Evolutionary conservation across 2,888 invertebrate species (phyloP), one percentile per base, ranked within the genome.

Genomic region (Dioctria linearis): DNA sequence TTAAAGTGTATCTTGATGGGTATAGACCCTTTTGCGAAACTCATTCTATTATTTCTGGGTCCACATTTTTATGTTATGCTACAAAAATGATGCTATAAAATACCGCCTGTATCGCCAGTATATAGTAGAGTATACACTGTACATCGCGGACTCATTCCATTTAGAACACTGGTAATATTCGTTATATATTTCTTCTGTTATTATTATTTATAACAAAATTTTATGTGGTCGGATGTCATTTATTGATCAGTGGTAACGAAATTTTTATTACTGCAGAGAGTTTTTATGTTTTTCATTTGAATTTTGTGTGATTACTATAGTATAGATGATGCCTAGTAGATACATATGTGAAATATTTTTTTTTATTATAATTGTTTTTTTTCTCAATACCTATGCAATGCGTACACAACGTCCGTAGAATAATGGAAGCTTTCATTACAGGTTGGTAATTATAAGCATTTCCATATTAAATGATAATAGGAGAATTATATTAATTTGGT

Each of bases 141-240:
- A 46, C 46, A 66, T 43, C 66, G 43, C 66, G 46, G 3, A 37
- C 76, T 42, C 57, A 13, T 49, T n/a, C 76, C 76, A 61, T 63
- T 76, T 76, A 61, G 63, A 46, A 76, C 76, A 49, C 49, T 63
- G 25, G 61, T 76, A 76, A 76, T 76, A 76, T 76, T 76, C 76
- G 76, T 78, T 66, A 78, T 66, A 66, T 66, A 78, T 78, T 78
- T 66, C 57, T 51, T 40, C 59, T 54, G 54, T 65, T 78, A 78
- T 78, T 78, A 78, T 78, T 78, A 78, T 78, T 78, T 78, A 78
- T 78, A 78, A 78, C 78, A 78, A 78, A 25, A 78, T 78, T 78
- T 78, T 78, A 78, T 78, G 78, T 66, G 66, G 66, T 78, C 78
- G 78, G 78, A 78, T 66, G 66, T 66, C 78, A 78, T 78, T 78